phyloP scores from a whole-genome alignment of 2,888 invertebrate species.

The Celastrina argiolus region DNA sequence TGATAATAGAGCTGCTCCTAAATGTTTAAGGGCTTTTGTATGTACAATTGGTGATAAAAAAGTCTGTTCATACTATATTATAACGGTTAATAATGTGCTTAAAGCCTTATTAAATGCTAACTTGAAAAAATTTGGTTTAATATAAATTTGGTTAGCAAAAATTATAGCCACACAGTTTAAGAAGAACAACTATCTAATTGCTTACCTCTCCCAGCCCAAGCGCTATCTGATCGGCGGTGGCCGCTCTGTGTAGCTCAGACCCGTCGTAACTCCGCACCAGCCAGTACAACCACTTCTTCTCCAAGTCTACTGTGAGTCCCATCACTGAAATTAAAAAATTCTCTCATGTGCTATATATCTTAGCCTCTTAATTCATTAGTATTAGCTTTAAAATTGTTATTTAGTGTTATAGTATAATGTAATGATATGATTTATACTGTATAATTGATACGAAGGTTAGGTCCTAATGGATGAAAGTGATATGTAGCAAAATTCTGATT shows the following conservation, averaged over 20 bases:
- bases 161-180: no score
- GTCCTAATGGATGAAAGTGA: no score
- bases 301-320: slow-evolving; percentile 89
- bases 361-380: background rate
- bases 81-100: no score
- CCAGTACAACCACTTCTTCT: slow-evolving; percentile 89
- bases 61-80: background rate
- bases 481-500: no score
- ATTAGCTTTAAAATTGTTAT: no score
- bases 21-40: background rate
- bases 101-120: background rate
- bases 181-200: no score
- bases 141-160: no score
- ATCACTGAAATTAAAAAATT: slow-evolving; percentile 77
- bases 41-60: no score
- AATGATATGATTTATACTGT: no score
- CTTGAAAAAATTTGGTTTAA: no score
- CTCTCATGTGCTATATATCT: background rate
- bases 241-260: slow-evolving; percentile 84
- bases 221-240: slow-evolving; percentile 79
- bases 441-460: no score
- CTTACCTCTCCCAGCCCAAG: slow-evolving; percentile 59
- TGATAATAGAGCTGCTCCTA: background rate
- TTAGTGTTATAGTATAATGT: background rate
- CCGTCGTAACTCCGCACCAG: slow-evolving; percentile 88